Conservation (phyloP, 2,113 vertebrate species). For the Macquaria ambigua region DNA sequence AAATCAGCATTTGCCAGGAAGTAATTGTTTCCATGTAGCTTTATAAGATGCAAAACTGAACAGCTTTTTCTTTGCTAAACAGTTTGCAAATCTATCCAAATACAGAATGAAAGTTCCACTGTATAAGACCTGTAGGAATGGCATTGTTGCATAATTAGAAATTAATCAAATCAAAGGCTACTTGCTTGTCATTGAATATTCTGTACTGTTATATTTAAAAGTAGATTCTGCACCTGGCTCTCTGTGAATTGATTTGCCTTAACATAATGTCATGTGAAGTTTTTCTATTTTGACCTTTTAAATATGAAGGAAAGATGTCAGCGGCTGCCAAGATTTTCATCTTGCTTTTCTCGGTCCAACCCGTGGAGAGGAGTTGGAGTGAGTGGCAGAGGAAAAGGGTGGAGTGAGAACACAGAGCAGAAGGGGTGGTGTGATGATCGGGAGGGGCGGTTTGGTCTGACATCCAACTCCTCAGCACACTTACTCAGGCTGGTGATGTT, state of each 20-base stretch:
- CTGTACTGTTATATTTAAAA: not conserved
- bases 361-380: constrained; percentile 11
- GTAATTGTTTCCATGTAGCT: constrained; percentile 82
- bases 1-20: constrained; percentile 71
- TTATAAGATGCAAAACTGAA: constrained; percentile 62
- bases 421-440: constrained; percentile 37
- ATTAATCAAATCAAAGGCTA: constrained; percentile 20
- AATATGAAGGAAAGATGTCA: constrained; percentile 18
- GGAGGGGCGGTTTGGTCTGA: constrained; percentile 41
- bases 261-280: constrained; percentile 10
- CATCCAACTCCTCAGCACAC: constrained; percentile 45
- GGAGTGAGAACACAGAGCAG: constrained; percentile 37
- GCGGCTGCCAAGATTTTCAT: constrained; percentile 15
- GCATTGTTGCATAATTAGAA: constrained; percentile 1
- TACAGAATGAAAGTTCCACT: not conserved
- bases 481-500: constrained; percentile 49
- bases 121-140: not conserved
- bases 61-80: constrained; percentile 44
- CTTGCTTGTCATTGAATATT: not conserved
- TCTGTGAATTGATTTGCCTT: not conserved
- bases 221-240: constrained; percentile 12
- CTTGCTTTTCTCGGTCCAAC: not conserved
- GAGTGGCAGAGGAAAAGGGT: constrained; percentile 45
- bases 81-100: constrained; percentile 43
- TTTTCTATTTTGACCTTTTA: constrained; percentile 22